A percentile compares a stretch with the other conserved stretches of the same genome.
Conservation (phyloP, 2,888 invertebrate genomes). For the Tetranychus piercei region DNA sequence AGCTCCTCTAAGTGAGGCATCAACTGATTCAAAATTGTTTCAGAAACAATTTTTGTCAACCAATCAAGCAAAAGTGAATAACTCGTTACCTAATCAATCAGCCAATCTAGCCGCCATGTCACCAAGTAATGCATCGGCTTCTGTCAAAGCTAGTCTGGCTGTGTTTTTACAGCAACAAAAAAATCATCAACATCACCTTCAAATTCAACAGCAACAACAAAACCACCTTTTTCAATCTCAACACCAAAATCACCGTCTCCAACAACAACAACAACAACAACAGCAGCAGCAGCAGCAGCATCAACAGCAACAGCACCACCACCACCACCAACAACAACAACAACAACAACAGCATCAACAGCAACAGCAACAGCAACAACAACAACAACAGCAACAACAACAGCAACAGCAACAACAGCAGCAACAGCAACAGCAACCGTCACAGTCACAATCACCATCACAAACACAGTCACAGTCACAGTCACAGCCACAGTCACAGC, state of each 20-base stretch:
- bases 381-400: conserved; percentile 13
- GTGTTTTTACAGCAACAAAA: conserved; percentile 26
- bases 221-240: neutral
- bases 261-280: conserved; percentile 10
- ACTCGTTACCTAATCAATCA: conserved; percentile 40
- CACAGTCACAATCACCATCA: neutral
- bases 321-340: conserved; percentile 9
- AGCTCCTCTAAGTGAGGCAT: neutral
- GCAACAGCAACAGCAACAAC: neutral
- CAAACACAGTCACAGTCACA: conserved; percentile 13
- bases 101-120: conserved; percentile 33
- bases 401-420: conserved; percentile 12
- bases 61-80: conserved; percentile 48
- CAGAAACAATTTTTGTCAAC: conserved; percentile 38
- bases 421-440: neutral
- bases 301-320: neutral
- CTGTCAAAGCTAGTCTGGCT: conserved; percentile 27
- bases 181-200: neutral
- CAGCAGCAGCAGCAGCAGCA: conserved; percentile 13
- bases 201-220: conserved; percentile 6
- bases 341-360: neutral
- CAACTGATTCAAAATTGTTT: conserved; percentile 36
- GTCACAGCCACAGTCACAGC: conserved; percentile 1
- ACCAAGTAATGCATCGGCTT: conserved; percentile 29
- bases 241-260: neutral